Base-by-base conservation (phyloP, 2,888 invertebrate species). In the Habrosyne pyritoides region DNA sequence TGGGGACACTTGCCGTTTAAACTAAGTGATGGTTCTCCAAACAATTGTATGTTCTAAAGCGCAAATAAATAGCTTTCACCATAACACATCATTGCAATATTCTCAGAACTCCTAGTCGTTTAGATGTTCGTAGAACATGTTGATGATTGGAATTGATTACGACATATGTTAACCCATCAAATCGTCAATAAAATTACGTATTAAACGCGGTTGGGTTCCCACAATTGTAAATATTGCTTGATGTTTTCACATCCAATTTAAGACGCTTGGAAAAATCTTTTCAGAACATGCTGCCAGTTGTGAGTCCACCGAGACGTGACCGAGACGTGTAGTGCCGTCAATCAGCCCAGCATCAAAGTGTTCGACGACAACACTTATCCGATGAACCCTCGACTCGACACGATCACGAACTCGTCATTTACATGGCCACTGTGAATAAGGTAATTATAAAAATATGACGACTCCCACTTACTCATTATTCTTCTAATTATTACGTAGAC, bases 311-410 rank as follows among this genome's bases (percentile, higher is more conserved):
- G 42, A 42, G 42, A 24, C 24, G 24, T 24, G 24, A 24, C 24
- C 24, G 52, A n/a, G 24, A 21, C 47, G 33, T 26, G 26, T 12
- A 10, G 47, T 62, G 64, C 62, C 64, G 60, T 59, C 60, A 62
- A 50, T 53, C 60, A 52, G 47, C 64, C 64, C 61, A 65, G 48
- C 56, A 55, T 55, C 61, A 55, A 57, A 50, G 33, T 54, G 49
- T 42, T 42, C 42, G n/a, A 7, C 18, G 42, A 18, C 14, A 42
- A 18, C 42, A 42, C 18, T 18, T 42, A 42, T 42, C 42, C 18
- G 42, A 42, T 42, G 42, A 42, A 42, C 42, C 18, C 18, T 18
- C 6, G 18, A 42, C 42, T 42, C 42, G 42, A 42, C 42, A 14
- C n/a, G 36, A 36, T 36, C 36, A 42, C 18, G 42, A 42, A 18